A percentile compares a stretch with the other conserved stretches of the same genome.
Evolutionary conservation across 2,113 vertebrate species (phyloP).

Genomic region (Tinamus guttatus): DNA sequence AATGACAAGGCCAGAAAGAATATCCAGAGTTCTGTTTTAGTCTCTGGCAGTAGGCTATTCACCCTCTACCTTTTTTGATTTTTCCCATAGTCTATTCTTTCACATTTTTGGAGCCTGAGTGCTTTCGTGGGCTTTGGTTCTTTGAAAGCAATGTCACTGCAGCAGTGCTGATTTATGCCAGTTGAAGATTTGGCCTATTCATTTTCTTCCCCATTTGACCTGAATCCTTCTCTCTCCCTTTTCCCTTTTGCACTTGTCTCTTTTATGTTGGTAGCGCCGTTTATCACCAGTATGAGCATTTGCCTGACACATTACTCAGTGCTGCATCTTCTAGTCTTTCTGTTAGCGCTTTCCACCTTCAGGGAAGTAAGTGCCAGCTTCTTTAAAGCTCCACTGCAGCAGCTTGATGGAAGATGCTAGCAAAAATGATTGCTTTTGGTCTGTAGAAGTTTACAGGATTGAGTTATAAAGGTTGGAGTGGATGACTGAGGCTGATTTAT

Average conservation of each 20-base stretch:
- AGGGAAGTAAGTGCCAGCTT: slow-evolving; percentile 37
- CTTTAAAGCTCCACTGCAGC: slow-evolving; percentile 14
- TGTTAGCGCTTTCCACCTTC: neutral
- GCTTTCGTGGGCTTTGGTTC: neutral
- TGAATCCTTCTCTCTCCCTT: neutral
- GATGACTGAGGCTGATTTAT: slow-evolving; percentile 6
- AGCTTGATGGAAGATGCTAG: neutral
- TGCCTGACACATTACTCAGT: neutral
- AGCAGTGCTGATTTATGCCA: neutral
- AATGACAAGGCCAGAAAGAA: neutral
- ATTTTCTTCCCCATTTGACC: neutral
- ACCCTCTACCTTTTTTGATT: neutral
- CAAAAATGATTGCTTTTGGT: slow-evolving; percentile 5
- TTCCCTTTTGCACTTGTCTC: slow-evolving; percentile 35
- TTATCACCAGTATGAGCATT: slow-evolving; percentile 55
- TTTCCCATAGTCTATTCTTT: neutral
- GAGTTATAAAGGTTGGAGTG: neutral
- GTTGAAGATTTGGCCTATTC: neutral
- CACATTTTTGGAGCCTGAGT: neutral
- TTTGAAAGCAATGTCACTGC: neutral
- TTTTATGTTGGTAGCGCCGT: neutral
- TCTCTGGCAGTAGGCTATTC: neutral
- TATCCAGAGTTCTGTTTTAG: neutral
- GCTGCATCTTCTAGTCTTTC: slow-evolving; percentile 9
- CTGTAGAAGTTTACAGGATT: neutral